Percentiles rank a stretch among this genome's conserved stretches.
These are phyloP conservation scores for Ashinkailepas kermadecensis DNA, from an alignment of 2,888 invertebrate genomes.

Conservation along the genomic window DNA sequence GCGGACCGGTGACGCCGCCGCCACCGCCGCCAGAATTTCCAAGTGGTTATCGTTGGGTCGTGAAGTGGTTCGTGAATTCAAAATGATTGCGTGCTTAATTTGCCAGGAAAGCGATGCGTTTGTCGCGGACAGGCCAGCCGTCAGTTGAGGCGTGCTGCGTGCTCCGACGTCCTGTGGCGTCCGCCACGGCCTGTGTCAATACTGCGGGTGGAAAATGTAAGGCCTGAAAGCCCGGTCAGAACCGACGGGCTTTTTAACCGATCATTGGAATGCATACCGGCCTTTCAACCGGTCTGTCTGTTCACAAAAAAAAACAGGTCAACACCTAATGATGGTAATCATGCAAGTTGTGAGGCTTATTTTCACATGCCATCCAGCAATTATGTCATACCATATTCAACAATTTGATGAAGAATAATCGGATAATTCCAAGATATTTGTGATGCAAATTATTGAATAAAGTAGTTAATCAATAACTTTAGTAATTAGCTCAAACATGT, in stretches of 20 bases:
- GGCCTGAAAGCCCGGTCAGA: background rate
- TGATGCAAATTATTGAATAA: too few species aligned
- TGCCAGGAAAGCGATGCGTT: conserved; percentile 3
- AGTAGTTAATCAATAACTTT: too few species aligned
- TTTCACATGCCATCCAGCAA: too few species aligned
- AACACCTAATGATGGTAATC: too few species aligned
- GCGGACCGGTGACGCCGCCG: background rate
- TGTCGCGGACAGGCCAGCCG: background rate
- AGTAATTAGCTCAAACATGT: too few species aligned
- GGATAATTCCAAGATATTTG: too few species aligned
- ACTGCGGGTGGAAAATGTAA: background rate
- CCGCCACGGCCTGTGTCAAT: background rate
- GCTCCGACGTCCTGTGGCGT: background rate
- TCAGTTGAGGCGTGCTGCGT: background rate
- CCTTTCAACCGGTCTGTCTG: background rate
- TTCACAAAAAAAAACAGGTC: background rate
- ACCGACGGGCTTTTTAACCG: background rate
- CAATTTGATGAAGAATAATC: too few species aligned
- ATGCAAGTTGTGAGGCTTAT: too few species aligned
- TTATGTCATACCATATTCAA: too few species aligned
- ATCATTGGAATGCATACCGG: background rate
- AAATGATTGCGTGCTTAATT: background rate
- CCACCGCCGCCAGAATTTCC: background rate
- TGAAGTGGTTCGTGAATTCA: background rate
- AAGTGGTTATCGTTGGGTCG: background rate